phyloP scores from a whole-genome alignment of 2,113 vertebrate genomes.

The Chaenocephalus aceratus region DNA sequence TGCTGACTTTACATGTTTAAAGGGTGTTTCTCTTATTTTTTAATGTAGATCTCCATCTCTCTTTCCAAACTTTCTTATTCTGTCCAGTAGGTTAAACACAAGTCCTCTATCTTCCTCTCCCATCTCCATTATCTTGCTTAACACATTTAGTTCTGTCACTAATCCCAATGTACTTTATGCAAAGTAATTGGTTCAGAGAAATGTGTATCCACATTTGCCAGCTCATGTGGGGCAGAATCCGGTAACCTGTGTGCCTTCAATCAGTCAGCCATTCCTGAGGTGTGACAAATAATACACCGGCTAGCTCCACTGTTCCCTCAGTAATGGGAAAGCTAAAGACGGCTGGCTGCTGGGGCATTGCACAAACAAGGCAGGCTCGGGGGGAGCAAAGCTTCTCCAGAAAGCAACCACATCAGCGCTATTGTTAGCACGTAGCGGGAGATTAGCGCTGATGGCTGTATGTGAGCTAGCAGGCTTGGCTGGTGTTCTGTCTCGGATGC shows the following conservation, averaged over 20 bases:
- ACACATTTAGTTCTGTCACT: constrained; percentile 50
- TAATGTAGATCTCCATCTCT: background rate
- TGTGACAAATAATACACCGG: constrained; percentile 55
- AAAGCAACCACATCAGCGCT: constrained; percentile 76
- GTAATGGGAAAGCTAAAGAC: constrained; percentile 67
- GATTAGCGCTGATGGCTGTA: constrained; percentile 75
- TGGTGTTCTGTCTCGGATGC: constrained; percentile 66
- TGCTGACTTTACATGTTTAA: too few species aligned
- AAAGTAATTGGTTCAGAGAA: constrained; percentile 73
- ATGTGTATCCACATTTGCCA: constrained; percentile 67
- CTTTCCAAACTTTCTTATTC: constrained; percentile 15
- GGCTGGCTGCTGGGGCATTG: constrained; percentile 56
- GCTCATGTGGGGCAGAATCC: constrained; percentile 33
- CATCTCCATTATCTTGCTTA: constrained; percentile 31
- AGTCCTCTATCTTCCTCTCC: constrained; percentile 27
- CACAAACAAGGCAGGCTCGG: constrained; percentile 58
- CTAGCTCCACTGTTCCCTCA: constrained; percentile 55
- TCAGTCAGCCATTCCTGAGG: constrained; percentile 57
- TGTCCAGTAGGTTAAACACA: constrained; percentile 27
- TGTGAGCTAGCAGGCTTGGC: constrained; percentile 68
- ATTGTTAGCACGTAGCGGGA: constrained; percentile 79
- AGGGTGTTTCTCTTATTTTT: too few species aligned
- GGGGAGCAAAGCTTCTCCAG: constrained; percentile 59
- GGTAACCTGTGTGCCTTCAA: constrained; percentile 65
- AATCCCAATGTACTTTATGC: constrained; percentile 60